phyloP scores from a whole-genome alignment of 2,113 vertebrate species.

The Ahaetulla prasina region DNA sequence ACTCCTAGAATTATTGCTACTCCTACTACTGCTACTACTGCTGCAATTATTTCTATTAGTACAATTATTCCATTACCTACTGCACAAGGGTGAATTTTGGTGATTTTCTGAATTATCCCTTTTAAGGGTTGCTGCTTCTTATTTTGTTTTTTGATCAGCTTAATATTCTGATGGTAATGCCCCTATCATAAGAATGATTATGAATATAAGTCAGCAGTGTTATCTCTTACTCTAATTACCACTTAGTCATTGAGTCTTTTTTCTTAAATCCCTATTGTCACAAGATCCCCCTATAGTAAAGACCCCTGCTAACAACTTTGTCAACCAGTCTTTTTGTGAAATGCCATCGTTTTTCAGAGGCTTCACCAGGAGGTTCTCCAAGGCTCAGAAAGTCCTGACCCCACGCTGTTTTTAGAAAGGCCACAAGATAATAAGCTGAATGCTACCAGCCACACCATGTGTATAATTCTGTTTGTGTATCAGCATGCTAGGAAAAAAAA shows the following conservation, averaged over 20 bases:
- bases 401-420: conserved; percentile 43
- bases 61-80: not conserved
- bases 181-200: conserved; percentile 4
- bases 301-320: conserved; percentile 36
- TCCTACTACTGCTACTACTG: not conserved
- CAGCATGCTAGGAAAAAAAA: not conserved
- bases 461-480: not conserved
- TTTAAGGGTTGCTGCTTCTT: conserved; percentile 12
- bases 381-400: conserved; percentile 36
- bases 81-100: not conserved
- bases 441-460: not conserved
- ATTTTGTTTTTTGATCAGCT: not conserved
- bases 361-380: conserved; percentile 21
- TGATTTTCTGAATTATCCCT: conserved; percentile 6
- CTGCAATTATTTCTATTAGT: not conserved
- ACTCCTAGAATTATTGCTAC: not conserved
- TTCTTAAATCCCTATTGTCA: conserved; percentile 32
- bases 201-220: conserved; percentile 1
- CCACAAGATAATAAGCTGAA: conserved; percentile 44
- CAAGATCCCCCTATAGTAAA: conserved; percentile 32
- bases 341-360: conserved; percentile 33
- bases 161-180: conserved; percentile 16
- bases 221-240: conserved; percentile 33
- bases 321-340: conserved; percentile 40
- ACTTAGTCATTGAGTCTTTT: conserved; percentile 6